phyloP scores from a whole-genome alignment of 92 coral and sea anemone species.

The Chrysogorgia sp. region DNA sequence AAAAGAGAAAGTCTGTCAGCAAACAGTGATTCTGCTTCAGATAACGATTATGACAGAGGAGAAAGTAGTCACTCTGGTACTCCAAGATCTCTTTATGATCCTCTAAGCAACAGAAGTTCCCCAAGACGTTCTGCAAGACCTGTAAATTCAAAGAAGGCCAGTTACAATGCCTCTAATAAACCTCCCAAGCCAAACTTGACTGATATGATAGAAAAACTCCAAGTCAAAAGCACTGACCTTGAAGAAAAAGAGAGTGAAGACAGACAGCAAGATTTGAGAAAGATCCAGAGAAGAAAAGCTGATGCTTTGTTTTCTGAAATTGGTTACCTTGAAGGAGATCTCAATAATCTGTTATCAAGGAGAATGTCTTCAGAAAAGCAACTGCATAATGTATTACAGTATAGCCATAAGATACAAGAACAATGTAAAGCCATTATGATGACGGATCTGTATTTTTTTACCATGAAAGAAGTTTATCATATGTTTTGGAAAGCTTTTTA shows the following conservation, averaged over 20 bases:
- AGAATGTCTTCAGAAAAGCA: constrained; percentile 15
- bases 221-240: neutral
- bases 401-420: constrained; percentile 81
- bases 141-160: neutral
- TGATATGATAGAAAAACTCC: neutral
- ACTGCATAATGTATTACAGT: neutral
- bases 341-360: constrained; percentile 23
- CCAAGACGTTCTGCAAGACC: neutral
- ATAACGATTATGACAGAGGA: constrained; percentile 2
- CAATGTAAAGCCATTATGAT: constrained; percentile 75
- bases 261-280: neutral
- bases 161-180: neutral
- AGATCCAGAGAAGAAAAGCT: constrained; percentile 7
- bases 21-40: neutral
- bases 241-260: neutral
- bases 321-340: constrained; percentile 20
- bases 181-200: neutral
- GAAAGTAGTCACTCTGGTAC: neutral
- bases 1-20: neutral
- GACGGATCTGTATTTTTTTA: constrained; percentile 75
- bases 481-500: constrained; percentile 86
- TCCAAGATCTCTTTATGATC: neutral
- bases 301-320: constrained; percentile 4
- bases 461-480: constrained; percentile 81
- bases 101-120: neutral